Evolutionary conservation across 2,113 vertebrate species (phyloP), one percentile per base, ranked within the genome.

Genomic region (Illadopsis cleaveri): DNA sequence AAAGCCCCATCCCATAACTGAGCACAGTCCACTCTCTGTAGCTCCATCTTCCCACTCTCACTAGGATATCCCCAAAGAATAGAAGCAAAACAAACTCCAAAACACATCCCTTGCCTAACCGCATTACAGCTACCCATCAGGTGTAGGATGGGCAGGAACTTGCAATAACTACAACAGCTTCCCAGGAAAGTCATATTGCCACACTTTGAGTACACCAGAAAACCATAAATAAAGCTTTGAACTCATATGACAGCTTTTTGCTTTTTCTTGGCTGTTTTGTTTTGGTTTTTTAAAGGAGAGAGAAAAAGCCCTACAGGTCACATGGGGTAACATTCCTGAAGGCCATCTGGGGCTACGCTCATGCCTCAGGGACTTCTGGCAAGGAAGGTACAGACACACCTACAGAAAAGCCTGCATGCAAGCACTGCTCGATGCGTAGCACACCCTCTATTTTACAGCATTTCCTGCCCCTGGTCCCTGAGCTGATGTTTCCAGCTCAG

Each of bases 401-500:
- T 20, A 61, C 30, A 94, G 56, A 80, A 90, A 91, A 48, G 21
- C 13, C 44, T 19, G 17, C 33, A 9, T 47, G 35, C 65, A 93
- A 76, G 68, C 50, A 25, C 73, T 53, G 7, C 27, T 62, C 1
- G 0, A 10, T 73, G 70, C 85, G 40, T 23, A 56, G 33, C 1
- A 0, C 48, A 22, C 0, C 0, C 71, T 94, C 42, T 13, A 25
- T 48, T 71, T 40, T 51, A 56, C 61, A 50, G 30, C 27, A 17
- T 57, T 66, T 80, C 82, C 65, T 92, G 60, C 45, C 65, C 18
- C 33, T 27, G n/a, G 28, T 27, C 37, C 44, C 86, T 44, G 44
- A 66, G 58, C 38, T 15, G 65, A 80, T 38, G 35, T 66, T 65
- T 15, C 53, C 94, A 62, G 56, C 61, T 70, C 45, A 20, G 25